A percentile compares a stretch with the other conserved stretches of the same genome.
phyloP scores from a whole-genome alignment of 2,888 invertebrate genomes.

The Agelastica alni region DNA sequence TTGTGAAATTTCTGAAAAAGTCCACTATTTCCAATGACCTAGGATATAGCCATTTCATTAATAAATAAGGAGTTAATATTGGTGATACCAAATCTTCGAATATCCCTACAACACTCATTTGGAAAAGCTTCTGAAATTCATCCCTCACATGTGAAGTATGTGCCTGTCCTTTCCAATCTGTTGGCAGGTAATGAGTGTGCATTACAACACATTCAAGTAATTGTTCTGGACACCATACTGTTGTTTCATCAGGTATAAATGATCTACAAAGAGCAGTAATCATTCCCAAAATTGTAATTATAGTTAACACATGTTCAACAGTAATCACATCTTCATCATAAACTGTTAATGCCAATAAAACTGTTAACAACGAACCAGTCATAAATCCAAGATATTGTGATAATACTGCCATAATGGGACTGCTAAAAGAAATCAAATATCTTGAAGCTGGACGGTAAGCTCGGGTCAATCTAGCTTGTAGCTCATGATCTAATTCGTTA shows the following conservation, averaged over 20 bases:
- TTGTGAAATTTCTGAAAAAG: conserved; percentile 95
- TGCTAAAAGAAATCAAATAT: conserved; percentile 91
- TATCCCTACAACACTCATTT: conserved; percentile 81
- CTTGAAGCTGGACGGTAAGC: conserved; percentile 91
- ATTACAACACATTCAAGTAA: conserved; percentile 83
- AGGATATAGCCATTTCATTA: conserved; percentile 67
- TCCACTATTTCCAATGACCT: conserved; percentile 89
- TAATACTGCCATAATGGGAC: conserved; percentile 76
- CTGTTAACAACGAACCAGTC: conserved; percentile 82
- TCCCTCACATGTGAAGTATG: conserved; percentile 84
- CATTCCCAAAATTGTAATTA: conserved; percentile 81
- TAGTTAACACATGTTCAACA: conserved; percentile 87
- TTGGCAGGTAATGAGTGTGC: conserved; percentile 93
- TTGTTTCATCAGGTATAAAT: conserved; percentile 84
- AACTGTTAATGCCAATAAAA: conserved; percentile 78
- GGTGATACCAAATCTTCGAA: conserved; percentile 91
- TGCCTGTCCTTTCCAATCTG: conserved; percentile 87
- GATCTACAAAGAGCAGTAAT: conserved; percentile 64
- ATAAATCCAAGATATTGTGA: conserved; percentile 86
- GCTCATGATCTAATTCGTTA: conserved; percentile 97
- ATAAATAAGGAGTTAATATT: conserved; percentile 84
- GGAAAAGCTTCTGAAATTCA: conserved; percentile 92
- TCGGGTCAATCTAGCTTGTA: conserved; percentile 85
- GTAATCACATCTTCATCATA: conserved; percentile 92
- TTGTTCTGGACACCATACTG: conserved; percentile 86